Conservation (phyloP, 2,888 invertebrate species). For the Trichopria drosophilae region DNA sequence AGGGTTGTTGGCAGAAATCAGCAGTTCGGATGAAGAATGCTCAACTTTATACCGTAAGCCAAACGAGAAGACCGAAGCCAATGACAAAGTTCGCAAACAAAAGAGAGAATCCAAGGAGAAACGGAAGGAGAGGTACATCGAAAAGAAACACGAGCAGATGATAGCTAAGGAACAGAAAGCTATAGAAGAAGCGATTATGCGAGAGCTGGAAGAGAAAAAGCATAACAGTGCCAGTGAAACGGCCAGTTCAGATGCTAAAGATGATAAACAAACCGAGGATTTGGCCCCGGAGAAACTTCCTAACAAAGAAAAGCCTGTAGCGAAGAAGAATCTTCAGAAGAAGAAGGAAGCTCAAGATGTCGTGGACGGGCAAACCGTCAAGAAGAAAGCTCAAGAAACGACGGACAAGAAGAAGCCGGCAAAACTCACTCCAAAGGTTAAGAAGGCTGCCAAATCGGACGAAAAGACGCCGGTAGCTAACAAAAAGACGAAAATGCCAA, state of each 20-base stretch:
- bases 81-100: conserved; percentile 43
- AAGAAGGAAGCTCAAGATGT: conserved; percentile 9
- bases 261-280: conserved; percentile 17
- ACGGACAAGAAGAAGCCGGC: conserved; percentile 35
- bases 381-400: conserved; percentile 27
- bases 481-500: conserved; percentile 11
- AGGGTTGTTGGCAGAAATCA: conserved; percentile 73
- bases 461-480: conserved; percentile 29
- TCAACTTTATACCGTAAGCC: conserved; percentile 24
- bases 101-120: conserved; percentile 54
- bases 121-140: conserved; percentile 52
- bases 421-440: conserved; percentile 33
- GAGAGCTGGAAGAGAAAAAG: conserved; percentile 51
- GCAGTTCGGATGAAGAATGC: conserved; percentile 54
- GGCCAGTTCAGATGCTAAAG: conserved; percentile 21
- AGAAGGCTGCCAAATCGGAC: conserved; percentile 29
- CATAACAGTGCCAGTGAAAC: conserved; percentile 35
- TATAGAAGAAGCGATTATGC: conserved; percentile 53
- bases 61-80: conserved; percentile 38
- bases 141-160: conserved; percentile 55
- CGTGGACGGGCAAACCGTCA: conserved; percentile 14
- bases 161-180: conserved; percentile 57
- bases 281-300: conserved; percentile 36
- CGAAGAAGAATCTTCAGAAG: conserved; percentile 17
- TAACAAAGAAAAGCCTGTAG: conserved; percentile 14